Evolutionary conservation across 2,797 vertebrate genomes (phyloP).

Genomic region (Poeciliopsis paucimaculata): DNA sequence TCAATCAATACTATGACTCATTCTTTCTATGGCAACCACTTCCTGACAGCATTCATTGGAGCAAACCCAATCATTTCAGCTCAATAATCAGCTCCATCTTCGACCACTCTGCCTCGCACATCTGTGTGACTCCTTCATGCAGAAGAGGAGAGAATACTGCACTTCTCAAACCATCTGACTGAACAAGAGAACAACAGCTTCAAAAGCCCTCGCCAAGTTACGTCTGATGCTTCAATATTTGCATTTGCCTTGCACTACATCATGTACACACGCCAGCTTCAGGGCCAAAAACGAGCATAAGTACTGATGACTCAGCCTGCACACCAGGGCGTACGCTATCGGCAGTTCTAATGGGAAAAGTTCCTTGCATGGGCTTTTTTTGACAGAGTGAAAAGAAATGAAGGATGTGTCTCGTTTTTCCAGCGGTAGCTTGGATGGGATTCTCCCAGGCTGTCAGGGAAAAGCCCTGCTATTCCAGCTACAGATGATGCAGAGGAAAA

Average conservation of each 20-base stretch:
- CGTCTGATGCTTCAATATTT: neutral
- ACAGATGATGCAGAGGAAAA: neutral
- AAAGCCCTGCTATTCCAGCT: neutral
- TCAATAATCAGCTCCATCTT: conserved; percentile 72
- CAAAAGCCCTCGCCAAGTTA: neutral
- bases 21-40: conserved; percentile 77
- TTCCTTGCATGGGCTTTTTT: neutral
- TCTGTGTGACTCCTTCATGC: conserved; percentile 23
- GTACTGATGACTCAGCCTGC: neutral
- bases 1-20: conserved; percentile 83
- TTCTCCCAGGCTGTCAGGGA: neutral
- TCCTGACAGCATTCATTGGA: conserved; percentile 81
- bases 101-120: conserved; percentile 5
- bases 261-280: neutral
- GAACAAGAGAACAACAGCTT: neutral
- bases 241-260: neutral
- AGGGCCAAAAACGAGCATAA: conserved; percentile 7
- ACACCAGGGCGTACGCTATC: neutral
- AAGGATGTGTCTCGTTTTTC: neutral
- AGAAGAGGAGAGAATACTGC: neutral
- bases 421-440: neutral
- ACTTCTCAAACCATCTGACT: neutral
- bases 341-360: neutral
- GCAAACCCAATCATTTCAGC: conserved; percentile 80
- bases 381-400: neutral